Evolutionary conservation across 1,140 invertebrate genomes (phyloP), one percentile per base, ranked within the genome.

Genomic region (Dendrolimus punctatus): DNA sequence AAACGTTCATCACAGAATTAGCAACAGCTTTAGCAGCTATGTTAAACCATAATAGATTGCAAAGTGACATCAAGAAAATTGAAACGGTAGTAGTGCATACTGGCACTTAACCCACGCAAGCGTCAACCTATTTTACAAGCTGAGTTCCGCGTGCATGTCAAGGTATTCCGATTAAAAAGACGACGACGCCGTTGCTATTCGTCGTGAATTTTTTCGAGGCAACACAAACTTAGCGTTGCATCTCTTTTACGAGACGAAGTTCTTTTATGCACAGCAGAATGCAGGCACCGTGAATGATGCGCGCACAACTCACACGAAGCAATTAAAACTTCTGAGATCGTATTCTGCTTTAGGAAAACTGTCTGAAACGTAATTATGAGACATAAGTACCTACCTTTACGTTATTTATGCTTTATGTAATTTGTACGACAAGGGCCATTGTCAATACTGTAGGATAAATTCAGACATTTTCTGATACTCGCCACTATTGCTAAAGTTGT

Each of bases 271-370:
- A 59, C 39, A 55, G 42, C 53, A 46, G 36, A n/a, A 60, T 51
- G 43, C 57, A 60, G 40, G 48, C 57, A 47, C 40, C 57, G 48
- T 68, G 66, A 68, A 66, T 64, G 57, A 49, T 46, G 51, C 46
- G 42, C 37, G 48, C 7, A 45, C 48, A 49, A 55, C 46, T 55
- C 54, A 53, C 51, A 62, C 57, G 58, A 49, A 49, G 58, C 66
- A 71, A 71, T 71, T 71, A 71, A 68, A 68, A 68, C 57, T 68
- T 68, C 51, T 46, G 37, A 55, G 46, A 38, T 38, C 40, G 54
- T 44, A 38, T 47, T 49, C 45, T 61, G 53, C 47, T 44, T 23
- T 23, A 23, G 46, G 51, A 39, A 53, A 50, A 51, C 57, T 49
- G 46, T 43, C 41, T 50, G 52, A 53, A 61, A 64, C 55, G 56